These are phyloP conservation scores for Pardalotus punctatus DNA, from an alignment of 2,113 vertebrate species.

Conservation along the genomic window DNA sequence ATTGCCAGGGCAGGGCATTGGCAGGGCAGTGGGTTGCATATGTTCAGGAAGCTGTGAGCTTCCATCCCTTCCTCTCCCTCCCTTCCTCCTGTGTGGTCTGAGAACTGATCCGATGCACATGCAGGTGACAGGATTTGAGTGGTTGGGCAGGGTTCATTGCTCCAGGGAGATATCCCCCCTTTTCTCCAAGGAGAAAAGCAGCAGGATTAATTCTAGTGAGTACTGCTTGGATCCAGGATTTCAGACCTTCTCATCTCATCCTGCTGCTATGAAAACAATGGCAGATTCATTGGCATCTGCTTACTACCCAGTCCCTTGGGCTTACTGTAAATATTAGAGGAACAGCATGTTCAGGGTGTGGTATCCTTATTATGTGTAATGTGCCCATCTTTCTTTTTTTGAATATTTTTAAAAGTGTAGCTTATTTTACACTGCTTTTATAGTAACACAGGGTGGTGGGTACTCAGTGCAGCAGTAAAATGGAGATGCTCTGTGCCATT, in stretches of 20 bases:
- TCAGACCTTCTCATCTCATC: not conserved
- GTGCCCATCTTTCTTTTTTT: not conserved
- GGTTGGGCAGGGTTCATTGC: not conserved
- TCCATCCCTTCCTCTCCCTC: slow-evolving; percentile 56
- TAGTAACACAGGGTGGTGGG: not conserved
- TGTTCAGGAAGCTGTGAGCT: slow-evolving; percentile 36
- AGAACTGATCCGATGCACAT: not conserved
- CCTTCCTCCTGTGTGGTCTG: not conserved
- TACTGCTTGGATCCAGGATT: not conserved
- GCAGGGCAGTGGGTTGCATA: not conserved
- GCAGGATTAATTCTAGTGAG: not conserved
- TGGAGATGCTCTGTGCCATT: not conserved
- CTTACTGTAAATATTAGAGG: not conserved
- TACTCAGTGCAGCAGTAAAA: not conserved
- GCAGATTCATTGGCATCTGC: not conserved
- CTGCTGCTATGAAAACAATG: not conserved
- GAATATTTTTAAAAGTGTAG: not conserved
- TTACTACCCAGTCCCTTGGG: not conserved
- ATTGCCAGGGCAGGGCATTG: not conserved
- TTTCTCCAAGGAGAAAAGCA: not conserved
- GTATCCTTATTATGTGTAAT: not conserved
- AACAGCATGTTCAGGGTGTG: not conserved
- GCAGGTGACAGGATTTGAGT: slow-evolving; percentile 2
- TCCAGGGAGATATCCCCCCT: not conserved
- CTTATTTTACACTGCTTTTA: not conserved